Percentiles rank a stretch among this genome's conserved stretches.
phyloP scores from a whole-genome alignment of 2,797 vertebrate species.

The Argyrosomus regius region DNA sequence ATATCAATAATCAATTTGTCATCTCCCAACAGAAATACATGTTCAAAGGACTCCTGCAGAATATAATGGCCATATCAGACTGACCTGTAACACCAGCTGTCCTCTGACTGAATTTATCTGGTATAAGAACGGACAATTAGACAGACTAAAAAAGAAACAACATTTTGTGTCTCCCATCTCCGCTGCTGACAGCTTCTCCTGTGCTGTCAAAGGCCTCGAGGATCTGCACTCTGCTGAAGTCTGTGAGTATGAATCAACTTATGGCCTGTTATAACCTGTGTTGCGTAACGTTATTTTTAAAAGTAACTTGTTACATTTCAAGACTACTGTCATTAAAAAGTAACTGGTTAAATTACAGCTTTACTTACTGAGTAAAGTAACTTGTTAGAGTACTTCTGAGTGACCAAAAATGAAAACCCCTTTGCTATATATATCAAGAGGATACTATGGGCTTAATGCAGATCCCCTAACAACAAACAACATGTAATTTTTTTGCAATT shows the following conservation, averaged over 20 bases:
- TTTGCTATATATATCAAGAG: no score
- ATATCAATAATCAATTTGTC: not conserved
- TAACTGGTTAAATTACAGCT: no score
- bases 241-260: conserved; percentile 31
- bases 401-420: no score
- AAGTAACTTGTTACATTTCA: no score
- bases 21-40: conserved; percentile 8
- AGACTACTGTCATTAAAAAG: no score
- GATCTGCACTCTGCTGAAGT: conserved; percentile 18
- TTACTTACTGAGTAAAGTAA: no score
- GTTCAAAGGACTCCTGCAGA: not conserved
- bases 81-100: conserved; percentile 33
- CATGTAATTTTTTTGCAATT: no score
- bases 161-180: fast-evolving
- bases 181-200: not conserved
- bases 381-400: no score
- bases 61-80: fast-evolving
- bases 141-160: not conserved
- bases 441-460: no score
- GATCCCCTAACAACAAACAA: no score
- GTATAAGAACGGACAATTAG: not conserved
- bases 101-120: fast-evolving
- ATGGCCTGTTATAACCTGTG: not conserved
- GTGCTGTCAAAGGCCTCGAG: not conserved
- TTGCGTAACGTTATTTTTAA: no score